Conservation (phyloP, 2,113 vertebrate genomes). For the Syngnathus scovelli region DNA sequence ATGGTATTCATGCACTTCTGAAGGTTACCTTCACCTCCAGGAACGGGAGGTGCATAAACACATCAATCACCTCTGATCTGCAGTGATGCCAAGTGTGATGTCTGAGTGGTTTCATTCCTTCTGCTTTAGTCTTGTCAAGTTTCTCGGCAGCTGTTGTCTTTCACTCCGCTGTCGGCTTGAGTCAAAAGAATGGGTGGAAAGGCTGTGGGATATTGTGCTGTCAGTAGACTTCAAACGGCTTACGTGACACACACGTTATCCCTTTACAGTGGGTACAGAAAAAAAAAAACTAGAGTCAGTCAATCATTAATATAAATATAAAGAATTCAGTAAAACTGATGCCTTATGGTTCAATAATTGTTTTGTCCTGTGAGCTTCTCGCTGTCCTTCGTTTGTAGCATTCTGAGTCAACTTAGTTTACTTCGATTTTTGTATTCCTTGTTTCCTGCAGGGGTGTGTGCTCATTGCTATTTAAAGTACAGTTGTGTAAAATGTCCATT, state of each 20-base stretch:
- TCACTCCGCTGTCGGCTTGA: conserved; percentile 35
- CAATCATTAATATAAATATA: not conserved
- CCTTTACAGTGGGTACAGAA: not conserved
- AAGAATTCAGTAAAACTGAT: not conserved
- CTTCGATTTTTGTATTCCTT: not conserved
- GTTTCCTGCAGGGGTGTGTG: conserved; percentile 15
- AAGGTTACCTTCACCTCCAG: not conserved
- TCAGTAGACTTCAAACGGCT: conserved; percentile 26
- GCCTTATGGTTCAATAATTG: not conserved
- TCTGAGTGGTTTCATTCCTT: not conserved
- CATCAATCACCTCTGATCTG: not conserved
- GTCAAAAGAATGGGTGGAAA: not conserved
- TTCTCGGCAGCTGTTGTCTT: conserved; percentile 22
- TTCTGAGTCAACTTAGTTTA: conserved; percentile 24
- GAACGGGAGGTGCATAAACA: not conserved
- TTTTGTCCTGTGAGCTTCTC: not conserved
- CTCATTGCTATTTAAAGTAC: conserved; percentile 41
- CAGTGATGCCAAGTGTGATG: not conserved
- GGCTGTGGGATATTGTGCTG: conserved; percentile 12
- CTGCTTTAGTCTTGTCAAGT: conserved; percentile 11
- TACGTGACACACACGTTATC: conserved; percentile 18
- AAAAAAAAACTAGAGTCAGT: not conserved
- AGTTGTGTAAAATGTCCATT: conserved; percentile 19
- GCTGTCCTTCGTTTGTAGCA: conserved; percentile 11
- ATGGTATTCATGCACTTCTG: not conserved